Base-by-base conservation (phyloP, 2,888 invertebrate species). In the Lasioglossum calceatum region DNA sequence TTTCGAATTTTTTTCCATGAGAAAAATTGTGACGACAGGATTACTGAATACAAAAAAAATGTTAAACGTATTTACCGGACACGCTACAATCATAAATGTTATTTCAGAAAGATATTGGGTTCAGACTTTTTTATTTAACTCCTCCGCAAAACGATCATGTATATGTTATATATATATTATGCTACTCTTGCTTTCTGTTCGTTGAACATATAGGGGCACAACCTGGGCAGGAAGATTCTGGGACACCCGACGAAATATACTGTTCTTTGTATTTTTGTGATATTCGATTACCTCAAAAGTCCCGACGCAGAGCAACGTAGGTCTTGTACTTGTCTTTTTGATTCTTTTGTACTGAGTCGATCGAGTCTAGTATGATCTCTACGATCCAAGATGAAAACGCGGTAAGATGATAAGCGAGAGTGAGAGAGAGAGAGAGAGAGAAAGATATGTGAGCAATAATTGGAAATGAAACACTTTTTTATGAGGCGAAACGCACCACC, bases 251-350 rank as follows among this genome's bases (percentile, higher is more conserved):
- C 71, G n/a, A n/a, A 44, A 14, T n/a, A 54, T 79, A 79, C 32
- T 39, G 58, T 84, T 84, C 78, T 84, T 83, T 78, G 84, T 85
- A 84, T 85, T 78, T 81, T 84, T 85, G 84, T 85, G 84, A 85
- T 84, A 85, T 78, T 70, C 58, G 50, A 75, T 84, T 85, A 78
- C 78, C 84, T 84, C 79, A 61, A 79, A 84, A 71, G 84, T 85
- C 84, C 61, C 61, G 54, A 76, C 71, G 64, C 84, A 84, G 50
- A 75, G 84, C 36, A 71, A 71, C 70, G 75, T 85, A 85, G 85
- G 74, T 74, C 74, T 74, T 71, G 75, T 79, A 84, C 79, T 78
- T 84, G 75, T 64, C 70, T 79, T 85, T 64, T 71, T 42, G 42
- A 71, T 71, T 71, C 32, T 78, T 84, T 78, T 73, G 64, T 85